phyloP scores from a whole-genome alignment of 2,113 vertebrate genomes.

The Semnornis frantzii region DNA sequence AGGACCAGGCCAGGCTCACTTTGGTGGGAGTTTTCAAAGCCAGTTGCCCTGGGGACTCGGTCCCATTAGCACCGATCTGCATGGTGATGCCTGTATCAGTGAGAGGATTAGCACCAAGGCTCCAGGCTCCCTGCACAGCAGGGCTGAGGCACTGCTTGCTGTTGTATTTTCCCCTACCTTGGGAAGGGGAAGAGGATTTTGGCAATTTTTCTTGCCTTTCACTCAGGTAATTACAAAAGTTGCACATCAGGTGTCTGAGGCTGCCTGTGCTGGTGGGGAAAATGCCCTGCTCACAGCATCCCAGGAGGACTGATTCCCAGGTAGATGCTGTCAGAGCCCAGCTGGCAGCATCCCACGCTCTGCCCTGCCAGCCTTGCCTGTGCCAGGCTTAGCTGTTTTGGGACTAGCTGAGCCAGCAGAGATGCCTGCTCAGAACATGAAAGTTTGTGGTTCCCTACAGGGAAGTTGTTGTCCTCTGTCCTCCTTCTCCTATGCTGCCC shows the following conservation, averaged over 20 bases:
- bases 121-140: not conserved
- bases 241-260: not conserved
- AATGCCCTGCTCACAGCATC: not conserved
- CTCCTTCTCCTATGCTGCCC: not conserved
- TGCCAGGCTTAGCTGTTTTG: not conserved
- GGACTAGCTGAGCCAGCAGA: not conserved
- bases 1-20: not conserved
- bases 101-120: rapidly evolving
- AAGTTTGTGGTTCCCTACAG: not conserved
- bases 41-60: no score
- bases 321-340: not conserved
- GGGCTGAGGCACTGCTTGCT: not conserved
- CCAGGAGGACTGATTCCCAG: not conserved
- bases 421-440: not conserved
- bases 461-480: not conserved
- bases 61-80: rapidly evolving
- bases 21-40: not conserved
- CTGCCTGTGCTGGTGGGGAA: not conserved
- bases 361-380: not conserved
- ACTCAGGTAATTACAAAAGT: not conserved
- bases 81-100: not conserved
- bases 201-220: not conserved
- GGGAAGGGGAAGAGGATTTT: not conserved
- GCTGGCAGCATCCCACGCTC: not conserved
- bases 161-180: not conserved